These are phyloP conservation scores for Notocelia uddmanniana DNA, from an alignment of 2,888 invertebrate genomes.

Conservation along the genomic window DNA sequence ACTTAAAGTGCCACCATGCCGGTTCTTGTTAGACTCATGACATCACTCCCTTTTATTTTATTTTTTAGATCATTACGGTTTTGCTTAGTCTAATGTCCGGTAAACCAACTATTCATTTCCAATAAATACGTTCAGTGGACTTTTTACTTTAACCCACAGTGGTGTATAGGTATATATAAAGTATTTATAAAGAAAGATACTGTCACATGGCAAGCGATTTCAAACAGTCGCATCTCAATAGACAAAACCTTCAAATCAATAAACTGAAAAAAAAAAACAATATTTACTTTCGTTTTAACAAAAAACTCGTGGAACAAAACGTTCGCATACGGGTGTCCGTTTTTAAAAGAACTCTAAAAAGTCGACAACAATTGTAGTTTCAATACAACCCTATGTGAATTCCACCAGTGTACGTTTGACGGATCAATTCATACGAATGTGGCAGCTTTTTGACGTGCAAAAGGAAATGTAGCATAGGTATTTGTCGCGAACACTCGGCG, in stretches of 20 bases:
- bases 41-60: not conserved
- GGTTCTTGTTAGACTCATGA: not conserved
- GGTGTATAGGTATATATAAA: not conserved
- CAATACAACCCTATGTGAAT: constrained; percentile 64
- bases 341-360: constrained; percentile 46
- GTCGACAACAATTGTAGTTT: constrained; percentile 60
- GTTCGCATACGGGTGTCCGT: constrained; percentile 15
- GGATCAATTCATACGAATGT: constrained; percentile 75
- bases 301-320: constrained; percentile 29
- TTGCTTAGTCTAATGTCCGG: not conserved
- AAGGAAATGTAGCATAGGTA: constrained; percentile 67
- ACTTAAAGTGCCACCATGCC: too few relatives aligned
- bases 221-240: not conserved
- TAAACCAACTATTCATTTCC: not conserved
- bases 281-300: constrained; percentile 36
- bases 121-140: not conserved
- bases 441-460: constrained; percentile 77
- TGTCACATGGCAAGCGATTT: constrained; percentile 19
- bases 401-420: constrained; percentile 71
- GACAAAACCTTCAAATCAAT: constrained; percentile 10
- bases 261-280: constrained; percentile 26
- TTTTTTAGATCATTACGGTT: not conserved
- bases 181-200: not conserved
- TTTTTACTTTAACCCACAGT: not conserved
- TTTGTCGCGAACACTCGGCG: constrained; percentile 67